Conservation (phyloP, 30 jellyfish, hydroid and myxozoan genomes). For the Aurelia sp. region DNA sequence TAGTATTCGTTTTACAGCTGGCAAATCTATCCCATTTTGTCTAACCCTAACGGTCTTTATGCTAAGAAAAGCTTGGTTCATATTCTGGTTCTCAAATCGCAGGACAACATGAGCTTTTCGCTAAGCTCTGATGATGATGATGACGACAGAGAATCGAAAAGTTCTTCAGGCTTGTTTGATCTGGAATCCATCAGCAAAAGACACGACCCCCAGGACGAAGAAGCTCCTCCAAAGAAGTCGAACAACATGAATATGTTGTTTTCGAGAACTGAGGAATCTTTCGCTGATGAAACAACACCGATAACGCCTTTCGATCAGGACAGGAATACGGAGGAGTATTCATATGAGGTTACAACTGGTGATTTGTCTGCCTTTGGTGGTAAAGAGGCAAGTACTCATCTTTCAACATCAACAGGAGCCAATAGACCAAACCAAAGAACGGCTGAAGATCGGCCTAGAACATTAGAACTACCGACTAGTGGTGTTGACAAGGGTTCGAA, state of each 20-base stretch:
- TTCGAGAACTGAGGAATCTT: slow-evolving; percentile 41
- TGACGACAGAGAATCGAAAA: slow-evolving; percentile 27
- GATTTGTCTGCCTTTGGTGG: slow-evolving; percentile 12
- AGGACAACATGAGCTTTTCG: background rate
- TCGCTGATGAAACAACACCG: slow-evolving; percentile 73
- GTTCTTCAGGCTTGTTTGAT: slow-evolving; percentile 30
- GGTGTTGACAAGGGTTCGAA: background rate
- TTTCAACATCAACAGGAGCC: background rate
- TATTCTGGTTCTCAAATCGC: too few species aligned
- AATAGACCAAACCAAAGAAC: background rate
- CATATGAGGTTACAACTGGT: slow-evolving; percentile 22
- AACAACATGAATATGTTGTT: slow-evolving; percentile 36
- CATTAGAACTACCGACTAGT: background rate
- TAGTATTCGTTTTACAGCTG: too few species aligned
- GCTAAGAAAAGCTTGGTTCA: too few species aligned
- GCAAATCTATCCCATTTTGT: too few species aligned
- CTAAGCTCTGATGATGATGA: slow-evolving; percentile 16
- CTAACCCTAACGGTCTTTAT: too few species aligned
- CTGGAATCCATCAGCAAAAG: slow-evolving; percentile 13
- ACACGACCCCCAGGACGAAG: slow-evolving; percentile 9
- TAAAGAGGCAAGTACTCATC: background rate
- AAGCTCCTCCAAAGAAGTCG: slow-evolving; percentile 34
- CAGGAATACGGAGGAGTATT: background rate
- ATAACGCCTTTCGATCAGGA: slow-evolving; percentile 59
- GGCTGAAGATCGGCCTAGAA: background rate